Percentiles rank a stretch among this genome's conserved stretches.
These are phyloP conservation scores for Loriculus beryllinus DNA, from an alignment of 2,797 vertebrate genomes.

Conservation along the genomic window DNA sequence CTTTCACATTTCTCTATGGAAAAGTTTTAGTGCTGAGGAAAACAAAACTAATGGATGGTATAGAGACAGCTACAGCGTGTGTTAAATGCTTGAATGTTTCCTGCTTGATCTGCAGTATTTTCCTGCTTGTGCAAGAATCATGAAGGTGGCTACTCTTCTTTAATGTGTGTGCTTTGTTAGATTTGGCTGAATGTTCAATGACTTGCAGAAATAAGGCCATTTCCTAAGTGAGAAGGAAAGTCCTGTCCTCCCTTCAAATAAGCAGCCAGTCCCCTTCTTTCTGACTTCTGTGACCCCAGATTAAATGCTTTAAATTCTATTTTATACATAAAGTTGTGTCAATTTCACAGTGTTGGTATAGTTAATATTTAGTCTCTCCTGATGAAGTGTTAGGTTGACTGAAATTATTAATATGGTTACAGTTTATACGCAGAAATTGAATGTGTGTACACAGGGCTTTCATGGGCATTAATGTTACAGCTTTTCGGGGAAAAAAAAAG, in stretches of 20 bases:
- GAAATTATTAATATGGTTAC: neutral
- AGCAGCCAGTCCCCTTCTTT: neutral
- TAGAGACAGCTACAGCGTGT: fast-evolving
- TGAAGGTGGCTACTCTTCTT: neutral
- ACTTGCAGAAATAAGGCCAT: neutral
- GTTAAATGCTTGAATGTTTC: neutral
- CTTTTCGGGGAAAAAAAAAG: neutral
- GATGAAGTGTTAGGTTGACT: neutral
- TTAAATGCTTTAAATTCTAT: neutral
- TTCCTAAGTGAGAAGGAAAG: neutral
- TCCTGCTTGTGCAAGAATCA: neutral
- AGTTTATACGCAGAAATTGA: neutral
- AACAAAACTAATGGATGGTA: neutral
- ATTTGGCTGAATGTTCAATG: neutral
- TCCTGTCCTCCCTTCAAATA: neutral
- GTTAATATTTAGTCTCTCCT: neutral
- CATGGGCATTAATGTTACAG: neutral
- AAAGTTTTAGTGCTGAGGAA: neutral
- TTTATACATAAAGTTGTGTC: neutral
- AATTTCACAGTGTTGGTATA: neutral
- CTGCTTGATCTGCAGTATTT: neutral
- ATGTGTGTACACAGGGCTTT: neutral
- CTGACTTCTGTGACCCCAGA: neutral
- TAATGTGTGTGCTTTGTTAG: neutral
- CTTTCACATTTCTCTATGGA: neutral